A percentile compares a stretch with the other conserved stretches of the same genome.
Evolutionary conservation across 2,113 vertebrate genomes (phyloP).

Genomic region (Aldabrachelys gigantea): DNA sequence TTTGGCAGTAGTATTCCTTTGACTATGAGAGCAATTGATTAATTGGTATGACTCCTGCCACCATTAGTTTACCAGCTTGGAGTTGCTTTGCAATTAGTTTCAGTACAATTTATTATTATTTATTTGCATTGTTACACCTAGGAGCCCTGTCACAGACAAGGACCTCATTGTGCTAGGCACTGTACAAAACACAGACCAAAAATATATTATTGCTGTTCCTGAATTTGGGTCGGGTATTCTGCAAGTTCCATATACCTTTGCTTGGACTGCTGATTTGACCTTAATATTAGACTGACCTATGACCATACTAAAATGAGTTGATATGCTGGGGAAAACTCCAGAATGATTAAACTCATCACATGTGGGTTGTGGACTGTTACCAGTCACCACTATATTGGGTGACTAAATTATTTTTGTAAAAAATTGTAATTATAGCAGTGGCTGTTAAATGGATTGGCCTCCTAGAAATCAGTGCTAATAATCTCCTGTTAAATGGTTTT

Average conservation of each 20-base stretch:
- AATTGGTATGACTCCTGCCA: background rate
- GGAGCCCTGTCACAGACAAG: background rate
- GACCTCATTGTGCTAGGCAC: no score
- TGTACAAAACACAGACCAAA: no score
- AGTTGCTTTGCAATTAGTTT: background rate
- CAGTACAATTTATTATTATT: background rate
- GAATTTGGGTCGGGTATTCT: background rate
- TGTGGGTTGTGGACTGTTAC: background rate
- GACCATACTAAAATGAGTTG: background rate
- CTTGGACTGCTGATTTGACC: accelerated
- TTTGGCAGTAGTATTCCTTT: accelerated
- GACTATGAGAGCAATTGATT: background rate
- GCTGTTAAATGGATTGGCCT: background rate
- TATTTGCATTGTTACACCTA: background rate
- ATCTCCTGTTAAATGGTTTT: background rate
- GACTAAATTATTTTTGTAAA: background rate
- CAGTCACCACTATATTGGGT: background rate
- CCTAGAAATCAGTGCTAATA: no score
- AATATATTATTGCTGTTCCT: no score
- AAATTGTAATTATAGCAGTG: background rate
- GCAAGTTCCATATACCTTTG: background rate
- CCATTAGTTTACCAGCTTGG: accelerated
- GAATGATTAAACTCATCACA: background rate
- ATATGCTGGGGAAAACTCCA: background rate
- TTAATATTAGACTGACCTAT: accelerated